Evolutionary conservation across 2,797 vertebrate genomes (phyloP).

Genomic region (Buceros bicornis): DNA sequence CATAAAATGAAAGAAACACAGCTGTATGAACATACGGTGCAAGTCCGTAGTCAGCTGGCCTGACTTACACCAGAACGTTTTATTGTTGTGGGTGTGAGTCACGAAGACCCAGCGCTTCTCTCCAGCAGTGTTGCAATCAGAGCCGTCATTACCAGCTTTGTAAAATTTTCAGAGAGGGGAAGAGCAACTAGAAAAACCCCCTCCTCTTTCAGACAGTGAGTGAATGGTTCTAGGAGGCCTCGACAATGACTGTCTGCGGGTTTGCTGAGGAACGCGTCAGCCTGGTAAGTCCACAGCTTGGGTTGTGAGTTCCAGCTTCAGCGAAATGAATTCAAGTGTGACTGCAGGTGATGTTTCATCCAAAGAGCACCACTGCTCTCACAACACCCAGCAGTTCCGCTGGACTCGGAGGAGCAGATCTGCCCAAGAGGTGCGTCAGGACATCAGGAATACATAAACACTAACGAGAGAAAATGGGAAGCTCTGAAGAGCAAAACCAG

Average conservation of each 20-base stretch:
- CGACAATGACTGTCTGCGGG: background rate
- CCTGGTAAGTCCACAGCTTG: background rate
- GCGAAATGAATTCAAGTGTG: background rate
- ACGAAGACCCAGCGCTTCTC: slow-evolving; percentile 39
- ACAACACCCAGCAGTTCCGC: background rate
- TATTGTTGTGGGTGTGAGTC: slow-evolving; percentile 48
- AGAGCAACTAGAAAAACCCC: background rate
- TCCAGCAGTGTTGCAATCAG: background rate
- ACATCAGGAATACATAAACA: background rate
- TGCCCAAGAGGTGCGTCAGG: background rate
- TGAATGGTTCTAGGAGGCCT: background rate
- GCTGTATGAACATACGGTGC: slow-evolving; percentile 6
- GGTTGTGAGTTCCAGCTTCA: background rate
- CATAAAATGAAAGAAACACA: background rate
- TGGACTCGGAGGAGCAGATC: background rate
- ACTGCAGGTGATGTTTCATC: background rate
- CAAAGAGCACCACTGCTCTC: background rate
- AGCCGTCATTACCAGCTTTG: slow-evolving; percentile 1
- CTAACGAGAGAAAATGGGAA: background rate
- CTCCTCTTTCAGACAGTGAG: background rate
- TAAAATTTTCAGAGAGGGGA: slow-evolving; percentile 14
- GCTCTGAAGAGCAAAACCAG: background rate
- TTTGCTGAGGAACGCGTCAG: background rate
- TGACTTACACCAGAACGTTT: slow-evolving; percentile 46
- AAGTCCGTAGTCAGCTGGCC: slow-evolving; percentile 37